Evolutionary conservation across 1,140 invertebrate genomes (phyloP).

Genomic region (Protaetia brevitarsis): DNA sequence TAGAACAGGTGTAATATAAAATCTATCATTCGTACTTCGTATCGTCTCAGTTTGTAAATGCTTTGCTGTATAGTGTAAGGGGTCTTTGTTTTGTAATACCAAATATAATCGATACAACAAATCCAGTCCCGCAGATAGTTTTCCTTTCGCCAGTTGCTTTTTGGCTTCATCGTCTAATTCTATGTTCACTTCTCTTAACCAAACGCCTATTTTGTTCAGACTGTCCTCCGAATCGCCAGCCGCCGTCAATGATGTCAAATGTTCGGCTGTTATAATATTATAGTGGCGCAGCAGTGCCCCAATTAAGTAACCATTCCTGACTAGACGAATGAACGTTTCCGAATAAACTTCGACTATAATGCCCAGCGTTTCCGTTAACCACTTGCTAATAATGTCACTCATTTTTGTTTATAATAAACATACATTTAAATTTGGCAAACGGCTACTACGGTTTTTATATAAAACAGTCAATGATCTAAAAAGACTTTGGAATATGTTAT

Average conservation of each 20-base stretch:
- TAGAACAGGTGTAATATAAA: too few relatives aligned
- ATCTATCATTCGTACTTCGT: too few relatives aligned
- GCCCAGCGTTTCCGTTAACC: conserved; percentile 39
- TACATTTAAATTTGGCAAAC: not conserved
- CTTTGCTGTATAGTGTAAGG: conserved; percentile 9
- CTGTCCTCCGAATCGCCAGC: conserved; percentile 49
- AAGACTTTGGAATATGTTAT: too few relatives aligned
- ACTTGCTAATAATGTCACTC: conserved; percentile 38
- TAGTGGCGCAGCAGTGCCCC: conserved; percentile 50
- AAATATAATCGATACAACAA: conserved; percentile 61
- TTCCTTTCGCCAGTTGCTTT: conserved; percentile 45
- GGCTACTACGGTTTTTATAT: not conserved
- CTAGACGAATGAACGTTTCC: conserved; percentile 42
- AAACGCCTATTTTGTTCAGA: conserved; percentile 50
- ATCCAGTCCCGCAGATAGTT: conserved; percentile 51
- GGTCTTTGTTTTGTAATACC: conserved; percentile 55
- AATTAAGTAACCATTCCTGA: conserved; percentile 49
- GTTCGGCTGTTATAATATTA: conserved; percentile 47
- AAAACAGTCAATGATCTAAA: too few relatives aligned
- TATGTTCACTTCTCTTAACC: conserved; percentile 54
- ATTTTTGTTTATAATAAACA: conserved; percentile 26
- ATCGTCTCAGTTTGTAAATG: conserved; percentile 26
- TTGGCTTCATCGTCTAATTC: conserved; percentile 50
- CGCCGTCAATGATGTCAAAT: conserved; percentile 41
- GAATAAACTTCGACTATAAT: conserved; percentile 34